These are phyloP conservation scores for Nannospalax galili DNA, from an alignment of 2,113 vertebrate species.

Conservation along the genomic window DNA sequence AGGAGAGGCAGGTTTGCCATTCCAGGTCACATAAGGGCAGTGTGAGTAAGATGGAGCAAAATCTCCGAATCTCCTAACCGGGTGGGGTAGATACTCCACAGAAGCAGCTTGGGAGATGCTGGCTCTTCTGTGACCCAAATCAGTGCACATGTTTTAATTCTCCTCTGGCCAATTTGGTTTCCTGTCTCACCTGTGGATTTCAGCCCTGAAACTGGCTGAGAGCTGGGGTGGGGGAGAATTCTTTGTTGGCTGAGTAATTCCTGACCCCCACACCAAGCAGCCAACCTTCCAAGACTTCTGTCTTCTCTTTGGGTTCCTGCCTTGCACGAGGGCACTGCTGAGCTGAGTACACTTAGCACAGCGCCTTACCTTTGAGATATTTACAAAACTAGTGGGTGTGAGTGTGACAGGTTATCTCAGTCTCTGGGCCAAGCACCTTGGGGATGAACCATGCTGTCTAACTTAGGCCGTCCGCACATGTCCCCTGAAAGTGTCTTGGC, in stretches of 20 bases:
- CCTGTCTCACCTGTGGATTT: background rate
- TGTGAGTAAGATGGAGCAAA: background rate
- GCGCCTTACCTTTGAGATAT: background rate
- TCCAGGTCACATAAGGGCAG: too few relatives aligned
- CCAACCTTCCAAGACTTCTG: background rate
- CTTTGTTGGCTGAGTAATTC: background rate
- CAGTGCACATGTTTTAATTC: fast-evolving
- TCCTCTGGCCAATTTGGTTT: background rate
- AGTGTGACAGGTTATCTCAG: background rate
- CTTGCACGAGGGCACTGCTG: background rate
- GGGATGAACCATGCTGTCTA: background rate
- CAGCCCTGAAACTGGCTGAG: background rate
- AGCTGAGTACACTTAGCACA: too few relatives aligned
- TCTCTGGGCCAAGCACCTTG: background rate
- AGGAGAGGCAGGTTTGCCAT: too few relatives aligned
- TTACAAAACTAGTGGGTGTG: background rate
- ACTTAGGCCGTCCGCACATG: background rate
- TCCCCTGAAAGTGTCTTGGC: background rate
- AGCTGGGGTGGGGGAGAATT: background rate
- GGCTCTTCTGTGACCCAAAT: background rate
- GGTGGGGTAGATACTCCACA: background rate
- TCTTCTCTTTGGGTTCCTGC: background rate
- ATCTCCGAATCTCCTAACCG: background rate
- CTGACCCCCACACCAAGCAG: background rate
- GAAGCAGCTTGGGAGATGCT: background rate